These are phyloP conservation scores for Scrobipalpa costella DNA, from an alignment of 2,888 invertebrate species.

Conservation along the genomic window DNA sequence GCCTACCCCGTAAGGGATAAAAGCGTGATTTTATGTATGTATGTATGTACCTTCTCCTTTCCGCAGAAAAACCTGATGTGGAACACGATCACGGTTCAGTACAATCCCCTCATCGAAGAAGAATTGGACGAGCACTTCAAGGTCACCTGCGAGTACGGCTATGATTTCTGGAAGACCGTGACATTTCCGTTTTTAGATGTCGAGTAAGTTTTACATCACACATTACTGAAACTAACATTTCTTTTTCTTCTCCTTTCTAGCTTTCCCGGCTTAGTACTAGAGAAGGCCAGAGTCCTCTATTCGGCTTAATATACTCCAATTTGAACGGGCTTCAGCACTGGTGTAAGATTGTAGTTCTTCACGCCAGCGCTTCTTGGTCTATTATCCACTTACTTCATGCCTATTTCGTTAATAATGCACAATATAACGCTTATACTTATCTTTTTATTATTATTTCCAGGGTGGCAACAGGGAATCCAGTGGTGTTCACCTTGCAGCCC, in stretches of 20 bases:
- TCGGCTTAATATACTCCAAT: too few species aligned
- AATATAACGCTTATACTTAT: not conserved
- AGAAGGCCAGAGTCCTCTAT: too few species aligned
- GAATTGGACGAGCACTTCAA: slow-evolving; percentile 97
- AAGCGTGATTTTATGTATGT: too few species aligned
- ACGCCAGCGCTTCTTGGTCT: too few species aligned
- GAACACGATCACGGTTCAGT: slow-evolving; percentile 97
- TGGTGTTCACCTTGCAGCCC: slow-evolving; percentile 94
- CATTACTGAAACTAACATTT: too few species aligned
- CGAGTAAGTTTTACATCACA: slow-evolving; percentile 85
- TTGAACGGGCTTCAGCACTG: too few species aligned
- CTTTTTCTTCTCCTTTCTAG: too few species aligned
- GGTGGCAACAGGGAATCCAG: slow-evolving; percentile 96
- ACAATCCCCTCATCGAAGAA: slow-evolving; percentile 95
- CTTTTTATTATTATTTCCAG: slow-evolving; percentile 65
- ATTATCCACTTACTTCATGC: too few species aligned
- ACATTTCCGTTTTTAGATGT: slow-evolving; percentile 97
- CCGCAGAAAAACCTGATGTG: slow-evolving; percentile 95
- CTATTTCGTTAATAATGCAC: not conserved
- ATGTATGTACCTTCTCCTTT: too few species aligned
- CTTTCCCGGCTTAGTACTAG: too few species aligned
- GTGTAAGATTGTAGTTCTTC: too few species aligned
- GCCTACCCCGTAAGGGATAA: too few species aligned
- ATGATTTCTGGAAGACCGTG: slow-evolving; percentile 98
- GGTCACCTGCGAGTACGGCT: slow-evolving; percentile 97